Evolutionary conservation across 2,113 vertebrate genomes (phyloP).

Genomic region (Cryptomyrus ogoouensis): DNA sequence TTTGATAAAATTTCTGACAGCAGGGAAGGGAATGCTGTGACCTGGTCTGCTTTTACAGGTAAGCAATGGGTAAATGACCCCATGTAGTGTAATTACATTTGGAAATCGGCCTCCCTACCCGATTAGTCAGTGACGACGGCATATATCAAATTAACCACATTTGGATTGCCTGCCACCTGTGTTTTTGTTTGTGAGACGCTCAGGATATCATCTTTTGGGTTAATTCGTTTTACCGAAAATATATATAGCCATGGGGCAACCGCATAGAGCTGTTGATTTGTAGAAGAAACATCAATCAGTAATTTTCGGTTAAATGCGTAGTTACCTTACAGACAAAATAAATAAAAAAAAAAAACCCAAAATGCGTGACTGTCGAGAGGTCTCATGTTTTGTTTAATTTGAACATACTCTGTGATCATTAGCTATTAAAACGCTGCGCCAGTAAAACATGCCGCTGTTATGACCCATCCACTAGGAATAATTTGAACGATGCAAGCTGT

Average conservation of each 20-base stretch:
- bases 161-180: slow-evolving; percentile 40
- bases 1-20: slow-evolving; percentile 34
- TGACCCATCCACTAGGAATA: slow-evolving; percentile 31
- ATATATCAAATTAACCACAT: slow-evolving; percentile 10
- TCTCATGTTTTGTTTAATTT: slow-evolving; percentile 29
- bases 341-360: neutral
- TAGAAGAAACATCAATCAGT: neutral
- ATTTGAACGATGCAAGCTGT: slow-evolving; percentile 30
- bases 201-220: slow-evolving; percentile 19
- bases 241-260: slow-evolving; percentile 11
- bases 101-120: neutral
- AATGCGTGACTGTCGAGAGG: slow-evolving; percentile 34
- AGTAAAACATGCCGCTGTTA: slow-evolving; percentile 20
- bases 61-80: slow-evolving; percentile 16
- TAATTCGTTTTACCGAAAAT: neutral
- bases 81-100: slow-evolving; percentile 36
- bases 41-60: slow-evolving; percentile 25
- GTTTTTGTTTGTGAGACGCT: slow-evolving; percentile 45
- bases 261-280: slow-evolving; percentile 15
- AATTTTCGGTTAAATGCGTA: slow-evolving; percentile 14
- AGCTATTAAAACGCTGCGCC: slow-evolving; percentile 25
- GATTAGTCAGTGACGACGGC: neutral
- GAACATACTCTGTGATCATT: slow-evolving; percentile 23
- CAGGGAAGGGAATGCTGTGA: slow-evolving; percentile 22
- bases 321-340: slow-evolving; percentile 9